Base-by-base conservation (phyloP, 1,140 invertebrate genomes). In the Drosophila hydei region DNA sequence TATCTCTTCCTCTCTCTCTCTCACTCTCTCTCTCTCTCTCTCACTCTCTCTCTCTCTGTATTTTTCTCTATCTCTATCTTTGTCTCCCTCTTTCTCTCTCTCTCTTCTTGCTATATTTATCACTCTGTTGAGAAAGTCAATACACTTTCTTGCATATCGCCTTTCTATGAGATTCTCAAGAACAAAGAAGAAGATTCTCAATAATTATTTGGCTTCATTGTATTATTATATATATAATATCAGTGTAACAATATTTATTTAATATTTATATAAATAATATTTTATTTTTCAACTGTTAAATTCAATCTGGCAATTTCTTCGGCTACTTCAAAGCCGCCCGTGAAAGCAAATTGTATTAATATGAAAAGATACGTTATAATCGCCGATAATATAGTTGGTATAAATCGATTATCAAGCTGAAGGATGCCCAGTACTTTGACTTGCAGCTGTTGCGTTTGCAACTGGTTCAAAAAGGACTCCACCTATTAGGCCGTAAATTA, bases 361-460 rank as follows among this genome's bases (percentile, higher is more conserved):
- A 90, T 77, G 8, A 90, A 90, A 0, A 90, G 61, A 69, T 90
- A 90, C 4, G 80, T 69, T 16, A 90, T 77, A 33, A 89, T 85
- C 4, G 80, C 89, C 0, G 89, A 90, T 8, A 90, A 47, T 40
- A 90, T 89, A 4, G 81, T 43, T 1, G 90, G 60, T 14, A 90
- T 90, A 1, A 90, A 80, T 25, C 71, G 58, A 42, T 90, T 90
- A 40, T 89, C 87, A 2, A 90, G 61, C 27, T 83, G 47, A 19
- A 90, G 76, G 4, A 90, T 77, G 4, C 80, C 89, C 58, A 90
- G 19, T 0, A 90, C 72, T 61, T 83, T 90, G 25, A 90, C 83
- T 56, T 90, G 75, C 45, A 90, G 43, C 9, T 73, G 65, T 14
- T 90, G 85, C 0, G 76, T 75, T 43, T 87, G 79, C 16, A 73